A percentile compares a stretch with the other conserved stretches of the same genome.
Conservation (phyloP, 2,888 invertebrate species). For the Gerris lacustris region DNA sequence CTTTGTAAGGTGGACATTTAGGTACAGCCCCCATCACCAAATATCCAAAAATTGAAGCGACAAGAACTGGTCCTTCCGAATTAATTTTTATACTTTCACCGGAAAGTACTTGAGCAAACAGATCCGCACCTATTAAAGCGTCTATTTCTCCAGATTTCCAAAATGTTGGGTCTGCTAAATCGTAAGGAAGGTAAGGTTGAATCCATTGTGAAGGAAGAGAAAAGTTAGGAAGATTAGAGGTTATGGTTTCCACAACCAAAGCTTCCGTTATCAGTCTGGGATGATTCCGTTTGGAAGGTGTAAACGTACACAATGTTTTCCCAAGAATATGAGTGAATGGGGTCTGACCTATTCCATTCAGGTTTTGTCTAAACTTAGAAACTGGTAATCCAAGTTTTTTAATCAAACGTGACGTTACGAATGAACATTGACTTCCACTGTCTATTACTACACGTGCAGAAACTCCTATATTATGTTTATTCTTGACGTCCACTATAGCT, state of each 20-base stretch:
- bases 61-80: background rate
- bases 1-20: too few species aligned
- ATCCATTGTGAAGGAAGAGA: background rate
- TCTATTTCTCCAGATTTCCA: background rate
- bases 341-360: background rate
- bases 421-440: too few species aligned
- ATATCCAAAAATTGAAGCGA: background rate
- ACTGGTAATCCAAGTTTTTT: too few species aligned
- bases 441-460: too few species aligned
- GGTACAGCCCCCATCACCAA: background rate
- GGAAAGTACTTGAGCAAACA: background rate
- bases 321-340: background rate
- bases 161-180: background rate
- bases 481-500: too few species aligned
- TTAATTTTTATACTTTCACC: background rate
- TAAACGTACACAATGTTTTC: background rate
- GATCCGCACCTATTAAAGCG: background rate
- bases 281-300: background rate
- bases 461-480: too few species aligned
- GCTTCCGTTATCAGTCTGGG: conserved; percentile 7
- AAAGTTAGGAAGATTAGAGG: conserved; percentile 6
- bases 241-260: conserved; percentile 5
- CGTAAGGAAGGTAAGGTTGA: background rate
- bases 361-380: too few species aligned
- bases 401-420: too few species aligned